Conservation (phyloP, 2,888 invertebrate genomes). For the Cheilosia variabilis region DNA sequence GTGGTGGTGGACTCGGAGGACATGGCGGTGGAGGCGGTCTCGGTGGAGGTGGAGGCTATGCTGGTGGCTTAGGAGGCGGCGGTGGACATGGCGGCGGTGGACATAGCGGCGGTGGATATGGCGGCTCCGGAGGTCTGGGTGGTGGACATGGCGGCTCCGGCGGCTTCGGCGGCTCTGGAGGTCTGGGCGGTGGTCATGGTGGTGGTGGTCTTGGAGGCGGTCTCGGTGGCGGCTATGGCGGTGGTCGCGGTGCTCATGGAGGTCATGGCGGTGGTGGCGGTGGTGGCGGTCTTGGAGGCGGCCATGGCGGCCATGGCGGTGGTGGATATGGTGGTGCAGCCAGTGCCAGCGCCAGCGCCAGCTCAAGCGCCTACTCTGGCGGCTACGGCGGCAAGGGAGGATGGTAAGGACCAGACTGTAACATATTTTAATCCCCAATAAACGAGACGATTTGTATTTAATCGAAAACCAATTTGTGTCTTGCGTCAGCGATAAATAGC, state of each 20-base stretch:
- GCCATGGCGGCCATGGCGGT: conserved; percentile 73
- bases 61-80: conserved; percentile 73
- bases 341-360: not conserved
- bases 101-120: conserved; percentile 9
- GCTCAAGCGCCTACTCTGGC: not conserved
- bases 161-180: conserved; percentile 1
- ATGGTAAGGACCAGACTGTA: conserved; percentile 21
- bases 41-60: conserved; percentile 60
- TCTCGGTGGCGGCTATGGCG: conserved; percentile 20
- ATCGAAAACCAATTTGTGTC: conserved; percentile 19
- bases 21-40: conserved; percentile 24
- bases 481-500: conserved; percentile 28
- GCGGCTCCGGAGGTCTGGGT: not conserved
- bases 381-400: conserved; percentile 57
- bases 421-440: not conserved
- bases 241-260: conserved; percentile 69
- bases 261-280: conserved; percentile 70
- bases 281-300: conserved; percentile 48
- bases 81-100: conserved; percentile 39
- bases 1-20: conserved; percentile 2
- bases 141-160: conserved; percentile 18
- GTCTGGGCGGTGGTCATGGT: conserved; percentile 20
- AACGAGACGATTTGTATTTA: conserved; percentile 8
- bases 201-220: conserved; percentile 36
- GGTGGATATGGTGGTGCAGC: conserved; percentile 56